phyloP scores from a whole-genome alignment of 2,888 invertebrate genomes.

The Noctua fimbriata region DNA sequence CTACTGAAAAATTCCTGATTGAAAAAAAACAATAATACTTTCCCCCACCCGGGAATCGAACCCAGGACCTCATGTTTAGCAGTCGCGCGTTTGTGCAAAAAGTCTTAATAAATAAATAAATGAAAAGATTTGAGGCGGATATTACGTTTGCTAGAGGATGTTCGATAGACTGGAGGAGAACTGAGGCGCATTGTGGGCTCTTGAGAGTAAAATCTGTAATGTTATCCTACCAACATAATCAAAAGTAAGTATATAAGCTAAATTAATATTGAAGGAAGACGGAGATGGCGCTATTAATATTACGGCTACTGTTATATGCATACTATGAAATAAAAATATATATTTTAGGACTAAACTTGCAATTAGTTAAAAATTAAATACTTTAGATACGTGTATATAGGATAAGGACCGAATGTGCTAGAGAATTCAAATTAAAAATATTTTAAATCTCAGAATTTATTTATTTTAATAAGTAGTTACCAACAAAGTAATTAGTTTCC shows the following conservation, averaged over 20 bases:
- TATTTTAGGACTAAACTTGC: not conserved
- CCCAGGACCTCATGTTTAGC: too few relatives aligned
- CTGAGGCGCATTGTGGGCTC: slow-evolving; percentile 35
- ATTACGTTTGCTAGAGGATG: slow-evolving; percentile 74
- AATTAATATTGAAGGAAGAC: not conserved
- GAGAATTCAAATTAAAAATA: not conserved
- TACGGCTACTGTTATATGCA: not conserved
- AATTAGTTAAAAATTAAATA: not conserved
- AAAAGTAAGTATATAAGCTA: slow-evolving; percentile 5
- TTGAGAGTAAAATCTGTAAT: slow-evolving; percentile 1
- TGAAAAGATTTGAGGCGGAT: slow-evolving; percentile 71
- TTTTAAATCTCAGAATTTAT: not conserved
- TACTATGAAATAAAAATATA: not conserved
- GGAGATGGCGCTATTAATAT: not conserved
- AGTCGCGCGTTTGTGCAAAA: not conserved
- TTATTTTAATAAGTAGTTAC: not conserved
- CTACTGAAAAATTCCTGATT: too few relatives aligned
- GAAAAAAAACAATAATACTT: too few relatives aligned
- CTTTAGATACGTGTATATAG: not conserved
- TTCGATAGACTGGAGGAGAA: slow-evolving; percentile 58
- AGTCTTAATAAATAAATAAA: not conserved
- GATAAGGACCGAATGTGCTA: not conserved
- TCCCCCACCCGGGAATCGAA: too few relatives aligned
- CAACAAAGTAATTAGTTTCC: not conserved
- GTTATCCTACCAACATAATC: not conserved